Conservation (phyloP, 2,797 vertebrate species). For the Galaxias olidus region DNA sequence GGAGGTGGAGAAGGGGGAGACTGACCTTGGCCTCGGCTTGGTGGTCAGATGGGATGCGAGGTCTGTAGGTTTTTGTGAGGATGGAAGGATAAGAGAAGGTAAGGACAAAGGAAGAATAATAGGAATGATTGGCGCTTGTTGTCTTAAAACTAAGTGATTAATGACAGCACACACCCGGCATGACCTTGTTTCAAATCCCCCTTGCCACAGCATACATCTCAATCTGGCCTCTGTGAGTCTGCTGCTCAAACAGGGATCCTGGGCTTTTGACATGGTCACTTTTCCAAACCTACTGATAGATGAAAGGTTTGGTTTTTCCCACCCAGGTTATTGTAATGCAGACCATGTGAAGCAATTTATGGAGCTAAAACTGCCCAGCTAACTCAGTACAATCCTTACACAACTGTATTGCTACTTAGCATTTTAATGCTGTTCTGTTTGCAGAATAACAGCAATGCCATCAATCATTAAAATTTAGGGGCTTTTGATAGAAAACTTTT, state of each 20-base stretch:
- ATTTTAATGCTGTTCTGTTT: too few species aligned
- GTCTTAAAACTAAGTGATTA: conserved; percentile 60
- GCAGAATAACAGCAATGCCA: too few species aligned
- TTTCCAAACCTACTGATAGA: conserved; percentile 64
- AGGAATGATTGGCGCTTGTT: conserved; percentile 38
- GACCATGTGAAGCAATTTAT: conserved; percentile 11
- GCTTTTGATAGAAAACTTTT: too few species aligned
- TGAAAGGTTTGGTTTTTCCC: conserved; percentile 57
- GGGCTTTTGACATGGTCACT: conserved; percentile 57
- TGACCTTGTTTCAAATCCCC: neutral
- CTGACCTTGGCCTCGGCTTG: conserved; percentile 74
- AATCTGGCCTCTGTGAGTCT: conserved; percentile 52
- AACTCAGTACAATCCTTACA: too few species aligned
- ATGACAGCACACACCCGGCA: conserved; percentile 41
- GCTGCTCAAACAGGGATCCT: conserved; percentile 48
- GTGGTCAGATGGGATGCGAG: conserved; percentile 70
- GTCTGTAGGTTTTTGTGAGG: conserved; percentile 51
- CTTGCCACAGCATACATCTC: conserved; percentile 8
- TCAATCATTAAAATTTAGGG: too few species aligned
- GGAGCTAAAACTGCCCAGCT: too few species aligned
- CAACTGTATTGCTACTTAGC: too few species aligned
- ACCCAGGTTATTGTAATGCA: conserved; percentile 61
- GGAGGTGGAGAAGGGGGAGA: conserved; percentile 35
- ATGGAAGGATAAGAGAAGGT: conserved; percentile 17
- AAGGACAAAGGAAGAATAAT: conserved; percentile 42